A percentile compares a stretch with the other conserved stretches of the same genome.
Evolutionary conservation across 2,888 invertebrate species (phyloP).

Genomic region (Schizotus pectinicornis): DNA sequence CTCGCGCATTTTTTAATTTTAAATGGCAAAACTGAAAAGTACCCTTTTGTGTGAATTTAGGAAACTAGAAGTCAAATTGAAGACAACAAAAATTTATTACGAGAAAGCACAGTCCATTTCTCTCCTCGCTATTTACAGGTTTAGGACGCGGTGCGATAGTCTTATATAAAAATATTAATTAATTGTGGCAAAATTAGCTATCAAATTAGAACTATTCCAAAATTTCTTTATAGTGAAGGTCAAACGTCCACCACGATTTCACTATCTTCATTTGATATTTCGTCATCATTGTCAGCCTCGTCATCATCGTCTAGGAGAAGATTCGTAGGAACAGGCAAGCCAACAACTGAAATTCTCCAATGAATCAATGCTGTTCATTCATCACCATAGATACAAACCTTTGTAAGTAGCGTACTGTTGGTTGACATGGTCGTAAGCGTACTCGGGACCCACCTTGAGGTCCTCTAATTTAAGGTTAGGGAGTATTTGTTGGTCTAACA

Average conservation of each 20-base stretch:
- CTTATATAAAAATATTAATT: conserved; percentile 6
- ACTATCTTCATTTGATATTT: conserved; percentile 21
- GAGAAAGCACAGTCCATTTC: conserved; percentile 26
- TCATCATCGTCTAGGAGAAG: conserved; percentile 45
- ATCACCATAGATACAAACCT: conserved; percentile 54
- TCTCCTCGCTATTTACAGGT: conserved; percentile 18
- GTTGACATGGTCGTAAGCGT: conserved; percentile 35
- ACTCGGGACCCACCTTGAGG: conserved; percentile 44
- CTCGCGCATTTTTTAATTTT: too few relatives aligned
- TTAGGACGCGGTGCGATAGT: conserved; percentile 11
- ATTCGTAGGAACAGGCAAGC: conserved; percentile 39
- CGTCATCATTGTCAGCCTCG: conserved; percentile 45
- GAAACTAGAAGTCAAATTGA: too few relatives aligned
- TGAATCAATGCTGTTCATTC: conserved; percentile 18
- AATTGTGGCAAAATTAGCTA: background rate
- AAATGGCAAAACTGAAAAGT: too few relatives aligned
- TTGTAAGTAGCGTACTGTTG: conserved; percentile 43
- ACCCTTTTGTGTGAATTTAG: too few relatives aligned
- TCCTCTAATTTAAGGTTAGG: conserved; percentile 46
- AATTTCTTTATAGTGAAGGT: conserved; percentile 3
- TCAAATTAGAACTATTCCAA: background rate
- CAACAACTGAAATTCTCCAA: conserved; percentile 15
- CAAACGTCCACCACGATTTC: conserved; percentile 30
- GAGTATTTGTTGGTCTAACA: conserved; percentile 36
- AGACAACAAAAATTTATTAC: background rate